Percentiles rank a stretch among this genome's conserved stretches.
phyloP scores from a whole-genome alignment of 2,113 vertebrate species.

The Rhadina sibilatrix region DNA sequence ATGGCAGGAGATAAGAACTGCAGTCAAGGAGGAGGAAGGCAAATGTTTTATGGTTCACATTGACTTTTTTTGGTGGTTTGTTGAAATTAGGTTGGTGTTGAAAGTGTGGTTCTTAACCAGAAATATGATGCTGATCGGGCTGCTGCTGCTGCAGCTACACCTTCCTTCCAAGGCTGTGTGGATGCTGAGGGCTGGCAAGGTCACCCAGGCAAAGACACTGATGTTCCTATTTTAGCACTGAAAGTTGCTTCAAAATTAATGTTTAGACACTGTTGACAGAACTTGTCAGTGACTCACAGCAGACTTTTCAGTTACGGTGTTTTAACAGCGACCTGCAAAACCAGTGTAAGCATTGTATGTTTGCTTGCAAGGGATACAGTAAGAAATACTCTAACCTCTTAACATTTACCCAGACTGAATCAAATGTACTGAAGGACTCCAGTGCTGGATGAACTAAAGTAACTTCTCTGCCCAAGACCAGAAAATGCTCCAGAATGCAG shows the following conservation, averaged over 20 bases:
- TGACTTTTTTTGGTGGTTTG: not conserved
- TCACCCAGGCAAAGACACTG: not conserved
- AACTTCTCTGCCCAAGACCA: not conserved
- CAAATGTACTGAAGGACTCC: not conserved
- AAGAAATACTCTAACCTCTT: not conserved
- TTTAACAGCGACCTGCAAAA: not conserved
- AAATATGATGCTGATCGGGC: not conserved
- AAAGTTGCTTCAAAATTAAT: not conserved
- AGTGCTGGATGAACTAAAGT: not conserved
- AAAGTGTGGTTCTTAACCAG: not conserved
- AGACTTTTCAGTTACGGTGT: not conserved
- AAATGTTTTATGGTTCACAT: not conserved
- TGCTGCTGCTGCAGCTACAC: not conserved
- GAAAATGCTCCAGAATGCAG: not conserved
- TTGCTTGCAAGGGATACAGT: not conserved
- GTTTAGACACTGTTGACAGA: constrained; percentile 22
- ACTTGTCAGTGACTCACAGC: not conserved
- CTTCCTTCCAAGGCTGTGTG: not conserved
- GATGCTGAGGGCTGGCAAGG: not conserved
- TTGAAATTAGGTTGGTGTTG: not conserved
- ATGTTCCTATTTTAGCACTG: not conserved
- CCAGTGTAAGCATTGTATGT: not conserved
- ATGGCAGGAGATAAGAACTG: not conserved
- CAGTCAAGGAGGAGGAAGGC: not conserved
- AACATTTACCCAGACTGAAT: not conserved